phyloP scores from a whole-genome alignment of 2,797 vertebrate genomes.

The Pangasius macronema region DNA sequence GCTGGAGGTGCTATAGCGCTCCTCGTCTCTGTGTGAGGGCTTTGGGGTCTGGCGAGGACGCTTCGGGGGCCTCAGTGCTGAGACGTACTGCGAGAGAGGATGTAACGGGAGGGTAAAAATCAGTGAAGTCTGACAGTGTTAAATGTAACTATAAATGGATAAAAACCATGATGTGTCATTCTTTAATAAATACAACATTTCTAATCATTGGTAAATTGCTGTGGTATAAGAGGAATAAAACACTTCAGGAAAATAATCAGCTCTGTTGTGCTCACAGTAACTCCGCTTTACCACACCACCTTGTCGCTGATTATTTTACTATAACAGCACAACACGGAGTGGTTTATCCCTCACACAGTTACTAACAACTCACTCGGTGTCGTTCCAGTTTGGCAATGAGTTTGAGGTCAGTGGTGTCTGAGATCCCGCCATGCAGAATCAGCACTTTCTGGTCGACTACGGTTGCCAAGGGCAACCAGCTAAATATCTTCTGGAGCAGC shows the following conservation, averaged over 20 bases:
- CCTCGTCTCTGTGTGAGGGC: neutral
- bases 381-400: constrained; percentile 80
- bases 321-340: neutral
- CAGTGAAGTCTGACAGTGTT: too few relatives aligned
- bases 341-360: neutral
- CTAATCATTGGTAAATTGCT: neutral
- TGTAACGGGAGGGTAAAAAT: neutral
- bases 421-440: constrained; percentile 90
- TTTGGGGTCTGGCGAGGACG: constrained; percentile 35
- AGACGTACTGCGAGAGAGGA: constrained; percentile 76
- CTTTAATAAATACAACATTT: neutral
- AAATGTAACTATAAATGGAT: neutral
- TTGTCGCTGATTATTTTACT: neutral
- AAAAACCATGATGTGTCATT: neutral
- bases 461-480: constrained; percentile 90
- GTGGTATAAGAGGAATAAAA: neutral
- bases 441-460: constrained; percentile 89
- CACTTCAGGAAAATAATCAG: neutral
- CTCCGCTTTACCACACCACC: neutral
- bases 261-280: neutral
- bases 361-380: constrained; percentile 76
- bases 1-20: constrained; percentile 21
- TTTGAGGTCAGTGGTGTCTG: constrained; percentile 84
- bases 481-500: constrained; percentile 88
- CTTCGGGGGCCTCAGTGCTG: constrained; percentile 78